phyloP scores from a whole-genome alignment of 53 echinoderm and acorn worm genomes.

The Mesocentrotus franciscanus region DNA sequence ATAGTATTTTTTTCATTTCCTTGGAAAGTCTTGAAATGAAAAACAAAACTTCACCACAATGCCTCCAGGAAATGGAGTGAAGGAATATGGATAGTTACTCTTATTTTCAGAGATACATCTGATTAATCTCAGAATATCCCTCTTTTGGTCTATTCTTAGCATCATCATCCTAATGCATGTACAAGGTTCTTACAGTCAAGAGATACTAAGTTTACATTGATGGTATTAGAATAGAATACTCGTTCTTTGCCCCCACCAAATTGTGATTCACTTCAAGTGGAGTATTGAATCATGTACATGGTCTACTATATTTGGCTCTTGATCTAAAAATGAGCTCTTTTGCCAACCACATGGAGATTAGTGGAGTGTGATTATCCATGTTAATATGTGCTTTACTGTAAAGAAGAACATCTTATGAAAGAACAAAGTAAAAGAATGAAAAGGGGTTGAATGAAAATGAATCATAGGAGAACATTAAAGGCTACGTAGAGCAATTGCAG shows the following conservation, averaged over 20 bases:
- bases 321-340: not conserved
- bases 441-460: not conserved
- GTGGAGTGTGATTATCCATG: not conserved
- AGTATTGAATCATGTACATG: constrained; percentile 16
- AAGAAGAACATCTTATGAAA: not conserved
- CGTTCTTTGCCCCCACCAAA: not conserved
- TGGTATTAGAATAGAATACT: not conserved
- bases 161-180: not conserved
- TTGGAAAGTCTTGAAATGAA: not conserved
- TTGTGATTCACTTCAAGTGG: not conserved
- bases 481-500: not conserved
- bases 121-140: not conserved
- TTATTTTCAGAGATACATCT: not conserved
- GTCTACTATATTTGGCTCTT: constrained; percentile 7
- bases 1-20: not conserved
- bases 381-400: not conserved
- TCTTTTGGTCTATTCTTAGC: constrained; percentile 5
- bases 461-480: not conserved
- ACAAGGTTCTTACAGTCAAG: not conserved
- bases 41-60: not conserved
- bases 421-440: too few species aligned
- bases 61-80: not conserved
- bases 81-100: not conserved
- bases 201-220: not conserved
- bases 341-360: not conserved